phyloP scores from a whole-genome alignment of 2,797 vertebrate genomes.

The Neopelma chrysocephalum region DNA sequence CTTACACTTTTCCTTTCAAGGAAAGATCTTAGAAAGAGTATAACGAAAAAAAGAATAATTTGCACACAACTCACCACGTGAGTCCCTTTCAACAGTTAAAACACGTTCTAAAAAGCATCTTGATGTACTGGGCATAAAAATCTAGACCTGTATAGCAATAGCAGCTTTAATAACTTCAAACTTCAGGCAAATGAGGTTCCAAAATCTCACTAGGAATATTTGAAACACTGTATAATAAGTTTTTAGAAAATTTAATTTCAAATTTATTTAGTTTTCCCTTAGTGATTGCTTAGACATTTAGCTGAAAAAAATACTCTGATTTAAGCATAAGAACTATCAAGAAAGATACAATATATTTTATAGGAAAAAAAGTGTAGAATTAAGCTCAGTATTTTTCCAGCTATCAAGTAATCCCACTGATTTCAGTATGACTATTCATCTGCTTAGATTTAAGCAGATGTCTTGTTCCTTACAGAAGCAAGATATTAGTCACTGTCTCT shows the following conservation, averaged over 20 bases:
- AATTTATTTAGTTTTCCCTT: not conserved
- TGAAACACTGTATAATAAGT: not conserved
- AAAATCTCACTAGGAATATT: not conserved
- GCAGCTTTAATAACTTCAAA: not conserved
- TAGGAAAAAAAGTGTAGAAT: not conserved
- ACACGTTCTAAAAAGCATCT: not conserved
- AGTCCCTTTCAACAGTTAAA: not conserved
- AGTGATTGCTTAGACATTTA: not conserved
- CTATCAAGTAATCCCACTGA: not conserved
- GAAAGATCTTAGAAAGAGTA: not conserved
- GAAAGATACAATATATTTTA: not conserved
- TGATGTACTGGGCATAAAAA: not conserved
- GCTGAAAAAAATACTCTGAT: not conserved
- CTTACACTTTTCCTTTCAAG: not conserved
- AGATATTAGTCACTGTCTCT: not conserved
- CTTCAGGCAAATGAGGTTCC: not conserved
- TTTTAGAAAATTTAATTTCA: not conserved
- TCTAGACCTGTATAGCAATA: not conserved
- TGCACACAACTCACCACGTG: not conserved
- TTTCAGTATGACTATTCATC: not conserved
- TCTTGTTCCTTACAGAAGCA: not conserved
- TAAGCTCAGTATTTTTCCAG: not conserved
- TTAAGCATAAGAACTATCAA: not conserved
- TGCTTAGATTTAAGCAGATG: not conserved
- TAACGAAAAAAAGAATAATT: not conserved